A percentile compares a stretch with the other conserved stretches of the same genome.
These are phyloP conservation scores for Belonocnema kinseyi DNA, from an alignment of 1,140 invertebrate genomes.

Conservation along the genomic window DNA sequence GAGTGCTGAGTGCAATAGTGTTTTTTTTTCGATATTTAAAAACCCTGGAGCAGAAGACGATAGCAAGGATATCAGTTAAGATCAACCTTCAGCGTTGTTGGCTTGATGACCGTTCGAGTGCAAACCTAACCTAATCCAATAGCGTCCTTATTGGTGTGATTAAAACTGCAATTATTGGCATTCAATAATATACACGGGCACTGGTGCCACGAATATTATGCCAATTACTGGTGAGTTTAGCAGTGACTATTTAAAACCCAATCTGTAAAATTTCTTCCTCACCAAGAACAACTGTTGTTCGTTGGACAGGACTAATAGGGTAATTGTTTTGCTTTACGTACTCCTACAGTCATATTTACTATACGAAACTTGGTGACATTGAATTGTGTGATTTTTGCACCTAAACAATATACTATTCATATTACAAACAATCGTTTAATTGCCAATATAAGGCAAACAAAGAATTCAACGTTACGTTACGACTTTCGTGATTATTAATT, in stretches of 20 bases:
- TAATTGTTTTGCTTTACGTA: not conserved
- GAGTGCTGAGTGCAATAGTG: too few species aligned
- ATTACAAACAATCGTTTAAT: too few species aligned
- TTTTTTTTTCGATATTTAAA: too few species aligned
- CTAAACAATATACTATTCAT: too few species aligned
- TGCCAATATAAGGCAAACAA: too few species aligned
- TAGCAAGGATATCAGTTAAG: too few species aligned
- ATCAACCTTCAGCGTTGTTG: conserved; percentile 45
- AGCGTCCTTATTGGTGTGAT: conserved; percentile 60
- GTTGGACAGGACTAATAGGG: not conserved
- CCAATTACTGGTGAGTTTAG: conserved; percentile 50
- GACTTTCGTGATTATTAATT: too few species aligned
- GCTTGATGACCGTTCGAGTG: conserved; percentile 54
- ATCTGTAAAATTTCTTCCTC: not conserved
- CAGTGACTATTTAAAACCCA: not conserved
- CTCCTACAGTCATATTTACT: too few species aligned
- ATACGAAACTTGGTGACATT: too few species aligned
- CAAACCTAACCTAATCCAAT: conserved; percentile 58
- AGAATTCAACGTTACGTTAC: too few species aligned
- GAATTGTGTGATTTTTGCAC: too few species aligned
- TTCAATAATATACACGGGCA: conserved; percentile 39
- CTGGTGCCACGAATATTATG: conserved; percentile 50
- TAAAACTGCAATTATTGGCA: conserved; percentile 43
- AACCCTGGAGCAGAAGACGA: too few species aligned
- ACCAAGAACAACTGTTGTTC: not conserved